Percentiles rank a stretch among this genome's conserved stretches.
Evolutionary conservation across 2,888 invertebrate genomes (phyloP).

Genomic region (Erynnis tages): DNA sequence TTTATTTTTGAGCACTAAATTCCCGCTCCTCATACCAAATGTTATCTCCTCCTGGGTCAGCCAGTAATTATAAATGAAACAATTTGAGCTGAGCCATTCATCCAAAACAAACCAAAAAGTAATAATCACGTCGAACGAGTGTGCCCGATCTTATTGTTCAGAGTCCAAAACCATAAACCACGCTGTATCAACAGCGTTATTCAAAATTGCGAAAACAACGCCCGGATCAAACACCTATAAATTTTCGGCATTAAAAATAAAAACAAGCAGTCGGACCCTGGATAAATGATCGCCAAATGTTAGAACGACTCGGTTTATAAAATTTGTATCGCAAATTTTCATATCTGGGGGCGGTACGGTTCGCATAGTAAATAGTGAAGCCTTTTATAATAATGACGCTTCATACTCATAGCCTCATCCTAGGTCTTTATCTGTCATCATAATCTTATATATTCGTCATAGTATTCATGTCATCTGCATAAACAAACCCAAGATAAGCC

Average conservation of each 20-base stretch:
- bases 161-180: slow-evolving; percentile 12
- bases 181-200: slow-evolving; percentile 11
- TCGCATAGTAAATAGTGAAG: slow-evolving; percentile 2
- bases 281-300: slow-evolving; percentile 26
- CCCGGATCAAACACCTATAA: slow-evolving; percentile 24
- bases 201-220: slow-evolving; percentile 13
- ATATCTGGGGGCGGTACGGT: slow-evolving; percentile 9
- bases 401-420: too few species aligned
- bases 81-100: neutral
- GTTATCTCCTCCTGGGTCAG: too few species aligned
- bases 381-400: neutral
- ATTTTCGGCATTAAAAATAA: slow-evolving; percentile 25
- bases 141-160: slow-evolving; percentile 8
- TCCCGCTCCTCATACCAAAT: too few species aligned
- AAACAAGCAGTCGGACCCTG: slow-evolving; percentile 8
- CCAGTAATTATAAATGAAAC: too few species aligned
- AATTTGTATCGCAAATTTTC: slow-evolving; percentile 27
- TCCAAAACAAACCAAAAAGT: neutral
- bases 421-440: too few species aligned
- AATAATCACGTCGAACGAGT: slow-evolving; percentile 7
- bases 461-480: too few species aligned
- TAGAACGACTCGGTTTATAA: slow-evolving; percentile 25
- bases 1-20: too few species aligned
- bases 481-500: too few species aligned
- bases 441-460: too few species aligned